These are phyloP conservation scores for Ypsolopha sequella DNA, from an alignment of 2,888 invertebrate genomes.

Conservation along the genomic window DNA sequence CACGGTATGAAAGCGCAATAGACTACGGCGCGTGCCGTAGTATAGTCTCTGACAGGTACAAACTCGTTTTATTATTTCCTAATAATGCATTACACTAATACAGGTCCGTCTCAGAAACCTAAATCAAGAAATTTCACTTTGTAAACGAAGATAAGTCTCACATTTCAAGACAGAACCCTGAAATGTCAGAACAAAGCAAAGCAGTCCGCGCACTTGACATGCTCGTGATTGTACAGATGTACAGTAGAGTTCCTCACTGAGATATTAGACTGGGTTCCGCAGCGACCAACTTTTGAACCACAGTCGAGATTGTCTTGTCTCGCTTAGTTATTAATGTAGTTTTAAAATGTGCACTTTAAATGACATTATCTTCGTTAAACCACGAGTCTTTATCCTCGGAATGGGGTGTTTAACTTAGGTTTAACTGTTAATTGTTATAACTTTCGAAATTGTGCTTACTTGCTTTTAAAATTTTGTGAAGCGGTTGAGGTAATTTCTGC, in stretches of 20 bases:
- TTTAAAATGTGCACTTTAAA: constrained; percentile 57
- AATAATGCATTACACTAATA: too few species aligned
- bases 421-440: background rate
- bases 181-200: too few species aligned
- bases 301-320: constrained; percentile 30
- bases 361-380: constrained; percentile 52
- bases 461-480: background rate
- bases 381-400: constrained; percentile 15
- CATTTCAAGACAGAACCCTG: too few species aligned
- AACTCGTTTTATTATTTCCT: too few species aligned
- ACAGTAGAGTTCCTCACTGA: constrained; percentile 19
- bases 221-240: background rate
- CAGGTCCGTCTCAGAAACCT: too few species aligned
- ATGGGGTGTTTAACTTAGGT: background rate
- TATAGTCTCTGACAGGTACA: too few species aligned
- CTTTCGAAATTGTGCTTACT: background rate
- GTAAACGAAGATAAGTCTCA: too few species aligned
- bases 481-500: background rate
- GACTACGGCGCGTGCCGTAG: too few species aligned
- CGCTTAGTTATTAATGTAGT: constrained; percentile 55
- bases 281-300: constrained; percentile 34
- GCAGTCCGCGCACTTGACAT: too few species aligned
- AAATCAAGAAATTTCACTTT: too few species aligned
- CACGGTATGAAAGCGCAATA: too few species aligned
- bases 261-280: constrained; percentile 53